Percentiles rank a stretch among this genome's conserved stretches.
Conservation (phyloP, 2,797 vertebrate species). For the Mionectes olivaceus region DNA sequence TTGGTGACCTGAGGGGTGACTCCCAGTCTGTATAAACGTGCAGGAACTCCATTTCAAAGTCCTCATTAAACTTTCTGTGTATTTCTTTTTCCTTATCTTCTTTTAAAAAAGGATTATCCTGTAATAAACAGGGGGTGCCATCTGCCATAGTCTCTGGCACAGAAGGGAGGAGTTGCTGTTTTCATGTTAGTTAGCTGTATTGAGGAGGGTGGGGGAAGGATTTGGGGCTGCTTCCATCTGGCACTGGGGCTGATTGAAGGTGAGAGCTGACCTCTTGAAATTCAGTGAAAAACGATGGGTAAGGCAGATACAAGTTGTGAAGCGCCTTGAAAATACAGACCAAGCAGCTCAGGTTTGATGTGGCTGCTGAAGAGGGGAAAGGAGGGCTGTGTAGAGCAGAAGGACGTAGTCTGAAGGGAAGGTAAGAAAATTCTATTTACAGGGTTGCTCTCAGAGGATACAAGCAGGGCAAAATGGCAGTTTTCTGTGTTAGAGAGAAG, state of each 20-base stretch:
- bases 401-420: neutral
- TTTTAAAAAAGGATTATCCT: conserved; percentile 51
- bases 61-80: conserved; percentile 22
- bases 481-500: neutral
- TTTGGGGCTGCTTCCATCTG: conserved; percentile 60
- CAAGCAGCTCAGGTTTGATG: neutral
- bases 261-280: conserved; percentile 53
- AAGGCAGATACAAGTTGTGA: conserved; percentile 4
- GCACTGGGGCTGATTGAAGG: conserved; percentile 47
- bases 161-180: conserved; percentile 63
- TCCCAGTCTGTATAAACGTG: neutral
- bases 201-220: neutral
- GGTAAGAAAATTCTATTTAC: neutral
- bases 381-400: neutral
- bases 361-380: neutral
- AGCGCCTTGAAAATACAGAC: neutral
- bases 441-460: neutral
- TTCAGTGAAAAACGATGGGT: conserved; percentile 3
- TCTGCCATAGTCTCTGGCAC: conserved; percentile 57
- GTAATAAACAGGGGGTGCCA: conserved; percentile 58
- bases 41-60: conserved; percentile 1
- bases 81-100: conserved; percentile 40
- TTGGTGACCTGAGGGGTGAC: neutral
- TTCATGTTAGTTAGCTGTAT: conserved; percentile 43
- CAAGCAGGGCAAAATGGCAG: conserved; percentile 1